Evolutionary conservation across 1,140 invertebrate genomes (phyloP).

Genomic region (Drosophila nebulosa): DNA sequence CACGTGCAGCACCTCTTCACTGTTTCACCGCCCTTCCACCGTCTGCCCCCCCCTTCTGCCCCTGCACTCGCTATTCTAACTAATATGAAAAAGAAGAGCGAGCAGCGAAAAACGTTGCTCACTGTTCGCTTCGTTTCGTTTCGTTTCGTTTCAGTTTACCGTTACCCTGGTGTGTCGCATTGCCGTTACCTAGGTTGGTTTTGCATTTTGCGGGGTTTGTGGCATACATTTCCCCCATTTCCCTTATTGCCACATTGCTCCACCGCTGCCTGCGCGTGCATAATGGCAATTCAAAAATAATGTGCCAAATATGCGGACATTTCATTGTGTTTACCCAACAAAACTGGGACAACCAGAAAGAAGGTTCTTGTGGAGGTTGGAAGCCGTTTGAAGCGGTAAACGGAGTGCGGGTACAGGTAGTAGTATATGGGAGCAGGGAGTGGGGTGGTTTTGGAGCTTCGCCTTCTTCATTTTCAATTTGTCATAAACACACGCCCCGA

Average conservation of each 20-base stretch:
- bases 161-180: constrained; percentile 33
- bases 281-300: constrained; percentile 78
- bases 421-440: too few relatives aligned
- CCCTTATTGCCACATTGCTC: constrained; percentile 29
- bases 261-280: constrained; percentile 52
- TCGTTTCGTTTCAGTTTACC: constrained; percentile 28
- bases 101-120: neutral
- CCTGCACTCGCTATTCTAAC: too few relatives aligned
- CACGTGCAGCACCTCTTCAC: constrained; percentile 25
- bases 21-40: neutral
- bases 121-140: neutral
- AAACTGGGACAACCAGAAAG: constrained; percentile 27
- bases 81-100: neutral
- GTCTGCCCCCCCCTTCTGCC: neutral
- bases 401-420: too few relatives aligned
- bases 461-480: neutral
- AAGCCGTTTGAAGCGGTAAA: too few relatives aligned
- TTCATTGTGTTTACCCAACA: constrained; percentile 63
- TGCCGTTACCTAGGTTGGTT: constrained; percentile 14
- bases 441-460: neutral
- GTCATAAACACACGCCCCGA: neutral
- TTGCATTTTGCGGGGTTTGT: constrained; percentile 7
- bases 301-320: constrained; percentile 75
- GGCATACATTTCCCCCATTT: constrained; percentile 59
- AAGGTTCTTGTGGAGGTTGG: neutral